Evolutionary conservation across 1,140 invertebrate species (phyloP), one percentile per base, ranked within the genome.

Genomic region (Drosophila eugracilis): DNA sequence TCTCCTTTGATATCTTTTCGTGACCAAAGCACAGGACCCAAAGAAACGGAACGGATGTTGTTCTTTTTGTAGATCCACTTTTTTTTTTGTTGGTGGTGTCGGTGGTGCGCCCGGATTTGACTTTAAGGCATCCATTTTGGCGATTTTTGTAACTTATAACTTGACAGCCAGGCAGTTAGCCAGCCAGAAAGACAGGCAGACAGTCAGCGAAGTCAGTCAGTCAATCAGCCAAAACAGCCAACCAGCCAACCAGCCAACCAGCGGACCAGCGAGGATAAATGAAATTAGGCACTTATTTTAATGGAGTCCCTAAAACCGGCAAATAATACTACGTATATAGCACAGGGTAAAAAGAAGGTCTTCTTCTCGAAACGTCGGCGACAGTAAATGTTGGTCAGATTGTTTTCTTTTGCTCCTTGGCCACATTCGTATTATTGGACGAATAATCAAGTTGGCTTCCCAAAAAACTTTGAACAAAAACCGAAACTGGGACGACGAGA

Each of bases 251-350:
- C 55, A 55, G 42, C 44, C 15, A 44, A 21, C 19, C 32, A 39
- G 36, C 12, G 19, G 22, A 12, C 15, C 55, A 58, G 58, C 39
- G 24, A 57, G 21, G 74, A 74, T 49, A 80, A 75, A 74, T 63
- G 74, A 83, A 83, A 83, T 83, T 60, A 83, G 78, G 78, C 78
- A 83, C 75, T 83, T 78, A 75, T 83, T 84, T 83, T 78, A 83
- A 83, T 83, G 79, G 78, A 78, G 67, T 78, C 62, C 79, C 75
- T 65, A 78, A 84, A 57, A 47, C 62, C 60, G 39, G 39, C 12
- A 52, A 54, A 44, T 58, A 71, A 45, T 41, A 54, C 52, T 34
- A 36, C 24, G 34, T 36, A 42, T 37, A 17, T 36, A 14, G 34
- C n/a, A 6, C 34, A 36, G 15, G 5, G 36, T 17, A 39, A 3